Evolutionary conservation across 2,888 invertebrate species (phyloP), one percentile per base, ranked within the genome.

Genomic region (Laothoe populi): DNA sequence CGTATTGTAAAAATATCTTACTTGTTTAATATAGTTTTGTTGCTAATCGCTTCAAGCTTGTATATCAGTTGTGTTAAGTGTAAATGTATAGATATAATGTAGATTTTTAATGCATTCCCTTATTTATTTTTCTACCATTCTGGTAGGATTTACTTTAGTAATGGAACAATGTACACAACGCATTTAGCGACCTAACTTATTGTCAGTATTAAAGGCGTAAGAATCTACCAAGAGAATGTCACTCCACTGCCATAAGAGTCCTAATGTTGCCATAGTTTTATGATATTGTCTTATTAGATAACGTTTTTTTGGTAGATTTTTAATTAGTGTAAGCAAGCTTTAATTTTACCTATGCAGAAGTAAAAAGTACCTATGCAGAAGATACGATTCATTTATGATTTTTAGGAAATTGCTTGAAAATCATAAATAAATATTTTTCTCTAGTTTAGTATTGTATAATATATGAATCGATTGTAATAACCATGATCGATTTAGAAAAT

Each of bases 181-280:
- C 85, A 86, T 83, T 81, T 81, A 76, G 72, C 79, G 84, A 86
- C 83, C 83, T 84, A 86, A 84, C 69, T 66, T 70, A 75, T 72
- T 70, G 78, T 83, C 87, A 87, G 87, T 87, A 88, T 88, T 87
- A 88, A 73, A 78, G 73, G 72, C 75, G 73, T 73, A 69, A 49
- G 26, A 53, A 19, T 60, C 53, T 60, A 60, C 49, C 49, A 48
- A 42, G 24, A 46, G 57, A 16, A 53, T 31, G 24, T 60, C 49
- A 49, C 65, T 65, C 53, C 31, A 35, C 31, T 53, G 35, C 53
- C 53, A 53, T 53, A 19, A 19, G 35, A 53, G 53, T 35, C 53
- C 53, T 19, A 53, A 35, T 42, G 10, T 58, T 58, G 58, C 58
- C 58, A 58, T 53, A 53, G 53, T 53, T 31, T 35, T 35, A 11